These are phyloP conservation scores for Hippopotamus amphibius DNA, from an alignment of 2,113 vertebrate species.

Conservation along the genomic window DNA sequence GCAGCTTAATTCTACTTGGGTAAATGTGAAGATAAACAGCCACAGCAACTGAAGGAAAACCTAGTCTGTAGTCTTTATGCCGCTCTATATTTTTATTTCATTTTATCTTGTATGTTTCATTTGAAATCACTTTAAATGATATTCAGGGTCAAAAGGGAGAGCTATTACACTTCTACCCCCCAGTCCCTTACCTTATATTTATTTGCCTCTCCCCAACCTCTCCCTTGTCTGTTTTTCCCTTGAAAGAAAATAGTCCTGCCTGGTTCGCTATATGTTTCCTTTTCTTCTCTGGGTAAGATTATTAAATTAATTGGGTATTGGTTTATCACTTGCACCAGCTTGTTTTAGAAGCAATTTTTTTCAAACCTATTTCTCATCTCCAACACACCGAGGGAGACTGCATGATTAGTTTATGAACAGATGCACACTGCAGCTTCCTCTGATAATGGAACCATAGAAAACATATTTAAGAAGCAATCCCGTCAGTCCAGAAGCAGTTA, in stretches of 20 bases:
- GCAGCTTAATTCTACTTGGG: background rate
- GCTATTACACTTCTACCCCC: background rate
- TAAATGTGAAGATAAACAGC: background rate
- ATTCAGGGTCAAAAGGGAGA: background rate
- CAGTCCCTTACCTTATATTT: background rate
- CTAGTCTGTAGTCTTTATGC: background rate
- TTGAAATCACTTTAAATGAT: constrained; percentile 15
- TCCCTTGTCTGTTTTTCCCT: background rate
- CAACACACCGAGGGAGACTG: background rate
- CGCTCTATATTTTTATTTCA: background rate
- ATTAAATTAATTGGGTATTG: background rate
- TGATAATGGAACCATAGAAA: background rate
- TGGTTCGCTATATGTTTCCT: background rate
- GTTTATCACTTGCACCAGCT: background rate
- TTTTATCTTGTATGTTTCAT: background rate
- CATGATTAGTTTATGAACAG: background rate
- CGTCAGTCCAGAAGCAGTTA: background rate
- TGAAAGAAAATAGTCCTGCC: constrained; percentile 22
- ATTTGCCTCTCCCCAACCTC: background rate
- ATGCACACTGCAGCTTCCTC: background rate
- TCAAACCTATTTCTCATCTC: constrained; percentile 17
- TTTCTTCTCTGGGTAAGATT: background rate
- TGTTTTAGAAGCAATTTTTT: background rate
- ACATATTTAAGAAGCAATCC: background rate
- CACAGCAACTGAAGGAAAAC: background rate